Conservation (phyloP, 1,140 invertebrate genomes). For the Octopus sinensis region DNA sequence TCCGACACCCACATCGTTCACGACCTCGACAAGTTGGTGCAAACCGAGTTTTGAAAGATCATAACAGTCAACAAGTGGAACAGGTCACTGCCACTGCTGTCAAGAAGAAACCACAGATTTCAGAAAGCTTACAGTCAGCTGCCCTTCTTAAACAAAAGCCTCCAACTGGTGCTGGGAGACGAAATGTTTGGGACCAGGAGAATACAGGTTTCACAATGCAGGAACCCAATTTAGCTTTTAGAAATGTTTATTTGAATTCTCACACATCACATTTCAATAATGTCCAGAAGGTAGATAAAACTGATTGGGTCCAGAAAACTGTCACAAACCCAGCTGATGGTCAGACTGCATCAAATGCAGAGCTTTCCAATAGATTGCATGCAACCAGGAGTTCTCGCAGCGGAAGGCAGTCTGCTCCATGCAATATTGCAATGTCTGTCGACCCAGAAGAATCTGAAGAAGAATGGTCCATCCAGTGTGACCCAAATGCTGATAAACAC, state of each 20-base stretch:
- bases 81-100: not conserved
- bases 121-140: not conserved
- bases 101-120: not conserved
- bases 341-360: not conserved
- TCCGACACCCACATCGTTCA: conserved; percentile 63
- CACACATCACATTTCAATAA: not conserved
- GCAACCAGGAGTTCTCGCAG: not conserved
- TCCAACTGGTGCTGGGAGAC: not conserved
- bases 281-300: not conserved
- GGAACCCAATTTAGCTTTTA: not conserved
- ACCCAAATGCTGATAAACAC: conserved; percentile 63
- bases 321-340: too few species aligned
- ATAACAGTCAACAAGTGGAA: conserved; percentile 11
- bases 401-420: not conserved
- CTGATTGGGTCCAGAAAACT: not conserved
- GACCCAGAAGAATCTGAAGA: not conserved
- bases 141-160: not conserved
- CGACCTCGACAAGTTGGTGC: conserved; percentile 24
- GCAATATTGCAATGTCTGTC: not conserved
- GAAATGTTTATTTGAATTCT: not conserved
- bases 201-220: not conserved
- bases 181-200: not conserved
- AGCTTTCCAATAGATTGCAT: not conserved
- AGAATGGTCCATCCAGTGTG: not conserved
- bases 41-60: conserved; percentile 26